A percentile compares a stretch with the other conserved stretches of the same genome.
Evolutionary conservation across 2,888 invertebrate genomes (phyloP).

Genomic region (Xestia ashworthii): DNA sequence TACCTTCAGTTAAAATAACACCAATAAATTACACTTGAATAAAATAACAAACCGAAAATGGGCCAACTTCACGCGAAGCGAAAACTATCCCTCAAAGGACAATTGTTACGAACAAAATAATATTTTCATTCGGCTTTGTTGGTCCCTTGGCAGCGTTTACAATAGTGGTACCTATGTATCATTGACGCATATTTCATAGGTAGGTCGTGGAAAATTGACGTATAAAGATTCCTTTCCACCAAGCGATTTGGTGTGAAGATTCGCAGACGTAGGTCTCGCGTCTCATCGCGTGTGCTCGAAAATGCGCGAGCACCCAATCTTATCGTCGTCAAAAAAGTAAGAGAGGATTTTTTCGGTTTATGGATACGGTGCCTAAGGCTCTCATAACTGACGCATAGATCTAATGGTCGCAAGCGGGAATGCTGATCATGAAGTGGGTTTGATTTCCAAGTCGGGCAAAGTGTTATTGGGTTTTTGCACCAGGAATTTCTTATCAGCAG

Average conservation of each 20-base stretch:
- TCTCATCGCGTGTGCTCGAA: not conserved
- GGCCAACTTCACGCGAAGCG: constrained; percentile 19
- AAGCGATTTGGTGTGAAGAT: not conserved
- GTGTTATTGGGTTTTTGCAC: not conserved
- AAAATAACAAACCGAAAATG: constrained; percentile 22
- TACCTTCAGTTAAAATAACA: constrained; percentile 14
- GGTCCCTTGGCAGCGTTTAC: constrained; percentile 65
- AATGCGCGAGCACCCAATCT: not conserved
- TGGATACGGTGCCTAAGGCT: not conserved
- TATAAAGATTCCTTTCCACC: constrained; percentile 32
- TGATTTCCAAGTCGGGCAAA: not conserved
- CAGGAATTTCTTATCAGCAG: too few species aligned
- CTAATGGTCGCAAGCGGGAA: not conserved
- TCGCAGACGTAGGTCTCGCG: not conserved
- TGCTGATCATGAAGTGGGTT: not conserved
- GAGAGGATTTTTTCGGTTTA: not conserved
- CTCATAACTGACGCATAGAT: not conserved
- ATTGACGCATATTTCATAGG: constrained; percentile 19
- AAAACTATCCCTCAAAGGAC: constrained; percentile 48
- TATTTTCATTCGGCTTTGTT: constrained; percentile 36
- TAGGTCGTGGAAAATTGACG: constrained; percentile 49
- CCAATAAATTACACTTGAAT: constrained; percentile 34
- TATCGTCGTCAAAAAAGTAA: not conserved
- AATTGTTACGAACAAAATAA: constrained; percentile 41
- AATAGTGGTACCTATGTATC: constrained; percentile 46